phyloP scores from a whole-genome alignment of 2,113 vertebrate genomes.

The Pseudopipra pipra region DNA sequence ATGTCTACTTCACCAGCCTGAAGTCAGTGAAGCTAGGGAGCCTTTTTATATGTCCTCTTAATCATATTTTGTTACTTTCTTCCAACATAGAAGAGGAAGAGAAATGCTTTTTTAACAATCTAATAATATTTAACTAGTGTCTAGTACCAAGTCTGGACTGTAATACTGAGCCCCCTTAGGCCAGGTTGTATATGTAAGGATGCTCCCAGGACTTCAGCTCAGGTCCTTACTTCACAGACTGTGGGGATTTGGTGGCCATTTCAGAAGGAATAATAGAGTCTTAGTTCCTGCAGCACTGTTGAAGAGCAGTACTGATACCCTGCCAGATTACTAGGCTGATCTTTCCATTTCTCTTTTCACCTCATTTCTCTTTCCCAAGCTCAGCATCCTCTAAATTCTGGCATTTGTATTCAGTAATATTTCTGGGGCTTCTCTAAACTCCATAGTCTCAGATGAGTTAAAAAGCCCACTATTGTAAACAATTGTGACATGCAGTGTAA shows the following conservation, averaged over 20 bases:
- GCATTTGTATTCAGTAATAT: slow-evolving; percentile 6
- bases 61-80: neutral
- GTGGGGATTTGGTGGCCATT: neutral
- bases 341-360: neutral
- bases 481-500: slow-evolving; percentile 67
- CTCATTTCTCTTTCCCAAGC: neutral
- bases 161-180: neutral
- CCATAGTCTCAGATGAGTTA: slow-evolving; percentile 10
- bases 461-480: slow-evolving; percentile 22
- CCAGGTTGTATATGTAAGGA: neutral
- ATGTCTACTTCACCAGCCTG: neutral
- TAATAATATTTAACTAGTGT: neutral
- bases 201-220: neutral
- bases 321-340: neutral
- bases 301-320: neutral
- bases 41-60: neutral
- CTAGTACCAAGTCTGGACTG: neutral
- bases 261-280: neutral
- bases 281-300: neutral
- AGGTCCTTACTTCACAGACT: neutral
- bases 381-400: slow-evolving; percentile 7
- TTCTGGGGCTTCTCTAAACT: neutral
- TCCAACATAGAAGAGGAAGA: neutral
- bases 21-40: neutral
- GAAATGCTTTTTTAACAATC: neutral